Percentiles rank a stretch among this genome's conserved stretches.
Evolutionary conservation across 2,888 invertebrate species (phyloP).

Genomic region (Slavum lentiscoides): DNA sequence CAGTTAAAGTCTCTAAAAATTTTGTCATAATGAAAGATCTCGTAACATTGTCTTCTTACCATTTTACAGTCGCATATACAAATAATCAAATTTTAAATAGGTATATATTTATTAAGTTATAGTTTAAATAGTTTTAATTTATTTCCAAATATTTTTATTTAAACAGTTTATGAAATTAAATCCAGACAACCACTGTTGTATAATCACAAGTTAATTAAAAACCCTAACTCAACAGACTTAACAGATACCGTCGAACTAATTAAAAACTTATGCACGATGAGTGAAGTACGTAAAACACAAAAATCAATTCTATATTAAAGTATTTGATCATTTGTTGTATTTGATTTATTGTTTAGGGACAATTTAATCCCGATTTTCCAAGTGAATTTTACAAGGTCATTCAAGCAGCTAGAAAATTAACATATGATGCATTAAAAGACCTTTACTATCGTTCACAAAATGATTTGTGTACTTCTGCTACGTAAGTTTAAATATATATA

Average conservation of each 20-base stretch:
- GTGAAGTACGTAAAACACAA: conserved; percentile 35
- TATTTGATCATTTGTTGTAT: conserved; percentile 12
- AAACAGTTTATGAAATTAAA: conserved; percentile 34
- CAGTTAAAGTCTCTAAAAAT: no score
- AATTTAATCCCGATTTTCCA: conserved; percentile 68
- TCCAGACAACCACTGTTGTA: conserved; percentile 48
- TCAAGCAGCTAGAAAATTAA: conserved; percentile 69
- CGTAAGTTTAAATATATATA: conserved; percentile 65
- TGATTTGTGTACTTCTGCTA: conserved; percentile 70
- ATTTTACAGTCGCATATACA: no score
- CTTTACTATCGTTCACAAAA: conserved; percentile 67
- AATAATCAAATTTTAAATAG: no score
- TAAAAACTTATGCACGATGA: conserved; percentile 46
- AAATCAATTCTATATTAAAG: not conserved
- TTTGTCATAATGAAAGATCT: no score
- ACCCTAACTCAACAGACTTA: conserved; percentile 34
- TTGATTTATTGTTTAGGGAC: conserved; percentile 59
- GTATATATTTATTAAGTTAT: no score
- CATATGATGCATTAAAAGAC: conserved; percentile 71
- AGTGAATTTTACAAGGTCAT: conserved; percentile 69
- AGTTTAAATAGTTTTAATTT: not conserved
- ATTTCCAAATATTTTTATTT: conserved; percentile 16
- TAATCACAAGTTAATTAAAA: conserved; percentile 43
- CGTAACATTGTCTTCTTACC: no score
- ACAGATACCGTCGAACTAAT: conserved; percentile 27